Evolutionary conservation across 23 tunicate species (phyloP), one percentile per base, ranked within the genome.

Genomic region (Corella eumyota): DNA sequence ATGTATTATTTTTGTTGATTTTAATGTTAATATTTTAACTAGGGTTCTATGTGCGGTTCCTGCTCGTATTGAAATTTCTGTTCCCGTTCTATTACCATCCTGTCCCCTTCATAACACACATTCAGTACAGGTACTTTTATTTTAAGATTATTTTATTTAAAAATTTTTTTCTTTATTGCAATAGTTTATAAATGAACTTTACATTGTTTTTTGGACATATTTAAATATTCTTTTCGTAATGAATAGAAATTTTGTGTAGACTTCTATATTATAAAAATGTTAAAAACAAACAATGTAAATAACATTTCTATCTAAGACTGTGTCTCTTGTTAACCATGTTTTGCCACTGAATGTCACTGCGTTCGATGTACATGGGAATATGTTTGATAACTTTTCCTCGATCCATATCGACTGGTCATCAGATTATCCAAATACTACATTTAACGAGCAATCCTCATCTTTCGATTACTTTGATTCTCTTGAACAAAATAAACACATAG

Each of bases 341-440:
- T 34, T 85, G 0, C 55, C 45, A 5, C 38, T 85, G 31, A 77
- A 80, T 35, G 38, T 85, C 34, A 70, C 85, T 20, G 75, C 62
- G n/a, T 85, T 37, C 63, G 85, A 85, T 51, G 63, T 56, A 7
- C 53, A 45, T 32, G 85, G 80, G 25, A 54, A 50, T 36, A 40
- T 61, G 65, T 85, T 85, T 36, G 95, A 85, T 31, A 85, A 85
- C 32, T 85, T 85, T 48, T 50, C 95, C 9, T 85, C 95, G 11
- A 44, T 85, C 24, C 52, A 48, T 26, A 22, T 49, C 32, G 35
- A 65, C 0, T 85, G 95, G 95, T 31, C 67, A 11, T 49, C 61
- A 7, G 35, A 36, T 19, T 19, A 11, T 29, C 31, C 34, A 9
- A 30, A 32, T 27, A 36, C 22, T 21, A 40, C 58, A 37, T 74